phyloP scores from a whole-genome alignment of 1,140 invertebrate species.

The Cyphomyrmex costatus region DNA sequence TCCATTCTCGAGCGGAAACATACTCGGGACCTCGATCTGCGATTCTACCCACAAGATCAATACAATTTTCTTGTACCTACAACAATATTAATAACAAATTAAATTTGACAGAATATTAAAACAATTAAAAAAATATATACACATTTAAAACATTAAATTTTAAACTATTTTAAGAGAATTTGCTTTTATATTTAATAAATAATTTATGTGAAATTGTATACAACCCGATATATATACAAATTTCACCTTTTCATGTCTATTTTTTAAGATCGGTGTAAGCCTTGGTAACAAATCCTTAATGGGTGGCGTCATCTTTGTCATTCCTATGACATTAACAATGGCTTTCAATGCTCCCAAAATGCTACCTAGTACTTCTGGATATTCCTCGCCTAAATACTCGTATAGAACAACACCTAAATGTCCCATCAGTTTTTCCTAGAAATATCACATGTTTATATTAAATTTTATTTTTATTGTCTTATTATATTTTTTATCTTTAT shows the following conservation, averaged over 20 bases:
- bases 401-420: conserved; percentile 99
- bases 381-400: conserved; percentile 99
- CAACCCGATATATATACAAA: background rate
- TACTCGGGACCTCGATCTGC: conserved; percentile 99
- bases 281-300: conserved; percentile 99
- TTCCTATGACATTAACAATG: conserved; percentile 99
- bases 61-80: conserved; percentile 99
- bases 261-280: conserved; percentile 99
- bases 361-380: conserved; percentile 99
- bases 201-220: conserved; percentile 32
- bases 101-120: background rate
- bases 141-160: conserved; percentile 69
- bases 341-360: conserved; percentile 99
- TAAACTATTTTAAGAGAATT: conserved; percentile 23
- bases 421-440: conserved; percentile 99
- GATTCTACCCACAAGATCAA: conserved; percentile 99
- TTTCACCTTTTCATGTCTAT: conserved; percentile 90
- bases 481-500: background rate
- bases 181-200: conserved; percentile 8
- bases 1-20: conserved; percentile 99
- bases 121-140: background rate
- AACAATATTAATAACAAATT: conserved; percentile 91
- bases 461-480: background rate
- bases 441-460: conserved; percentile 59
- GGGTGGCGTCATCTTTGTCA: conserved; percentile 99